phyloP scores from a whole-genome alignment of 30 jellyfish, hydroid and myxozoan genomes.

The Catostylus mosaicus region DNA sequence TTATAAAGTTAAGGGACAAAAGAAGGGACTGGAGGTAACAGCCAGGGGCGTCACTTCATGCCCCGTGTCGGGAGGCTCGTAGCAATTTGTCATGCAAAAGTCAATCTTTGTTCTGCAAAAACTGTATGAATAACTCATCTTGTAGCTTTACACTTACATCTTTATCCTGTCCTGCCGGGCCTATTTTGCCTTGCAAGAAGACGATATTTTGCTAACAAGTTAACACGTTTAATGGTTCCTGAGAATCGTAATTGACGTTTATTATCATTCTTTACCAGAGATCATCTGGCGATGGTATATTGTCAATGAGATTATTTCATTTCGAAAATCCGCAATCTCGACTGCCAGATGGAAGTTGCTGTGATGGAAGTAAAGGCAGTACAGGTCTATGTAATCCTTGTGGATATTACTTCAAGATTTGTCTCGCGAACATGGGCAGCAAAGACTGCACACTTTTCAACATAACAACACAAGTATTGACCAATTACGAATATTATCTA shows the following conservation, averaged over 20 bases:
- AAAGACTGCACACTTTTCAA: slow-evolving; percentile 11
- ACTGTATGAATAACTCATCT: too few species aligned
- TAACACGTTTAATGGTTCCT: too few species aligned
- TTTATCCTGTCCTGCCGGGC: too few species aligned
- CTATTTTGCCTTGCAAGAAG: too few species aligned
- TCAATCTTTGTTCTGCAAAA: too few species aligned
- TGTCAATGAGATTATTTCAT: slow-evolving; percentile 14
- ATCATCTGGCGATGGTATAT: slow-evolving; percentile 2
- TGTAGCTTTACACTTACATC: too few species aligned
- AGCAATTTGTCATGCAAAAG: too few species aligned
- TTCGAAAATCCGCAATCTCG: slow-evolving; percentile 25
- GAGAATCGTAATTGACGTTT: background rate
- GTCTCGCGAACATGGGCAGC: background rate
- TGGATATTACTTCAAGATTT: slow-evolving; percentile 16
- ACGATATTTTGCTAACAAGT: too few species aligned
- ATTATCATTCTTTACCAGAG: background rate
- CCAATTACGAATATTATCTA: background rate
- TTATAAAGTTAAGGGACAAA: too few species aligned
- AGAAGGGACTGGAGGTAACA: too few species aligned
- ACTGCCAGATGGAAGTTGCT: slow-evolving; percentile 26
- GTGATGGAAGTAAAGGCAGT: slow-evolving; percentile 1
- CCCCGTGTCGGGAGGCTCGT: too few species aligned
- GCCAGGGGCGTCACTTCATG: too few species aligned
- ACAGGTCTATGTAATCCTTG: slow-evolving; percentile 12
- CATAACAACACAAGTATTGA: slow-evolving; percentile 2